Evolutionary conservation across 2,113 vertebrate species (phyloP), one percentile per base, ranked within the genome.

Genomic region (Cathartes aura): DNA sequence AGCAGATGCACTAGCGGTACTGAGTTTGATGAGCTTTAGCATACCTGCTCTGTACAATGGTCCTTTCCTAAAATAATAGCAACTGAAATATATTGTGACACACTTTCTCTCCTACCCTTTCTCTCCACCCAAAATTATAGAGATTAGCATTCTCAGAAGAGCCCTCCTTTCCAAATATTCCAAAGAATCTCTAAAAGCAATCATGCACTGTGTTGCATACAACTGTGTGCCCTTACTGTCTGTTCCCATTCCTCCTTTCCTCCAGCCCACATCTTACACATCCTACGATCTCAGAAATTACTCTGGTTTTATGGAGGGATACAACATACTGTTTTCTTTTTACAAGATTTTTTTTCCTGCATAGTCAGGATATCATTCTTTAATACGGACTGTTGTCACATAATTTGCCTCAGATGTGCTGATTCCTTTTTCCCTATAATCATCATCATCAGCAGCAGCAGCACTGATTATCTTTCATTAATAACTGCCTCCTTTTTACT

Each of bases 31-130:
- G 34, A 72, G 60, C 30, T 55, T 26, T 17, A 58, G 43, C 42
- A 12, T 21, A 8, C 1, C 53, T 60, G 38, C 36, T 48, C 45
- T 26, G 42, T 40, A 40, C 45, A 29, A 2, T 1, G 30, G 3
- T 20, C 48, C n/a, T 22, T 26, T 7, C 70, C 90, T 68, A 18
- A 56, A 64, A 36, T 32, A 18, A 24, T 3, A 34, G 21, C 30
- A n/a, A 8, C 53, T 47, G 17, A 15, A 76, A 43, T 22, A 8
- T 0, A 19, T 0, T 30, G 36, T 3, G 3, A 76, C 17, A 8
- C 29, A 26, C 16, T 72, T 50, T 50, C 36, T 71, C 79, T 74
- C 59, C 59, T 9, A 2, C 23, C 1, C 52, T 74, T 32, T 16
- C 59, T 34, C 59, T 71, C 30, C 27, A 47, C 34, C 47, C 62